phyloP scores from a whole-genome alignment of 2,888 invertebrate genomes.

The Zhuqinia jingwanae region DNA sequence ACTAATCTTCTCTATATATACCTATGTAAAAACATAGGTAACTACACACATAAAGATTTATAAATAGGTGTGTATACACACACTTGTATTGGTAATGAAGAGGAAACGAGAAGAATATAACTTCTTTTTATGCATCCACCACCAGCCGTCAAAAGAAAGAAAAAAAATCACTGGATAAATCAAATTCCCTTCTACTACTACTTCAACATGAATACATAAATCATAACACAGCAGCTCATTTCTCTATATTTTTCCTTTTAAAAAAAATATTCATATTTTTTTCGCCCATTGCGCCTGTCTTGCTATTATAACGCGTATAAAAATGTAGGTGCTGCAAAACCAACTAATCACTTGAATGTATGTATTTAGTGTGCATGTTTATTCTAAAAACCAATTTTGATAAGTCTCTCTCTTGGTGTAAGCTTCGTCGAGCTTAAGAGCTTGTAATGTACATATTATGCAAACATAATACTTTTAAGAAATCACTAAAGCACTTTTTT shows the following conservation, averaged over 20 bases:
- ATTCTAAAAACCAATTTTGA: no score
- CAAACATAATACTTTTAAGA: background rate
- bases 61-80: background rate
- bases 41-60: background rate
- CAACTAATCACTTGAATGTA: no score
- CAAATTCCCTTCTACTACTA: background rate
- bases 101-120: background rate
- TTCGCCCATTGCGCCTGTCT: no score
- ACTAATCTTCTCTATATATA: background rate
- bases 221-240: background rate
- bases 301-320: no score
- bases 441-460: background rate
- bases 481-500: background rate
- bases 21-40: background rate
- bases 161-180: conserved; percentile 9
- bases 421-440: background rate
- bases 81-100: background rate
- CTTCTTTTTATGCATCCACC: conserved; percentile 2
- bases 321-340: no score
- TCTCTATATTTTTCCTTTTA: background rate
- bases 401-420: no score
- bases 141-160: no score
- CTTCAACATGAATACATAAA: background rate
- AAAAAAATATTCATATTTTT: background rate
- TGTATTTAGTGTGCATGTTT: no score